These are phyloP conservation scores for Geococcyx californianus DNA, from an alignment of 2,113 vertebrate species.

Conservation along the genomic window DNA sequence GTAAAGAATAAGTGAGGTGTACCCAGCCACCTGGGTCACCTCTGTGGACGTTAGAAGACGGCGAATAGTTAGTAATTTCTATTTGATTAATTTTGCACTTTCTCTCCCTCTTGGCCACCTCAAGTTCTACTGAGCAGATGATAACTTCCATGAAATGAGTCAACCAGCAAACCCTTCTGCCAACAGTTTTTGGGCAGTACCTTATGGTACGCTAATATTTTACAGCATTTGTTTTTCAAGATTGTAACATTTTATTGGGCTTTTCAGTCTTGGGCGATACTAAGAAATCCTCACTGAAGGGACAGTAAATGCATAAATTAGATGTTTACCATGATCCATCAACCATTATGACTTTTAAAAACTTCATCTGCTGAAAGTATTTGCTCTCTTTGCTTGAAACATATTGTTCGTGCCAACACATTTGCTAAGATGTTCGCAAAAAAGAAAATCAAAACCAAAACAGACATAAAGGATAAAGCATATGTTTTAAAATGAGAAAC, in stretches of 20 bases:
- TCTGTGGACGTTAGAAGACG: not conserved
- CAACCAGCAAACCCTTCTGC: not conserved
- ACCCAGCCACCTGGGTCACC: not conserved
- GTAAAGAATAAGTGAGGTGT: not conserved
- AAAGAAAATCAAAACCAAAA: not conserved
- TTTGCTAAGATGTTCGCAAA: not conserved
- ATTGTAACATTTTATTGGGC: not conserved
- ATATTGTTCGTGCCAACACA: not conserved
- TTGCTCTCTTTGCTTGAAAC: conserved; percentile 18
- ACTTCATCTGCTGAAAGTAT: not conserved
- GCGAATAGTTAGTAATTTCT: not conserved
- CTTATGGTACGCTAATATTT: not conserved
- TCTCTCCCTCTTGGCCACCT: not conserved
- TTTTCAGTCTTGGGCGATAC: not conserved
- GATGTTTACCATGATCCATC: not conserved
- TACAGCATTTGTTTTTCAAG: not conserved
- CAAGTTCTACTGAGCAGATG: not conserved
- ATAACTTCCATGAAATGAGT: not conserved
- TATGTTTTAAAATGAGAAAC: conserved; percentile 4
- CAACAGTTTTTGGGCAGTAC: not conserved
- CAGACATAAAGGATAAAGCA: conserved; percentile 2
- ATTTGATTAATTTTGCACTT: not conserved
- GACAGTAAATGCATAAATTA: not conserved
- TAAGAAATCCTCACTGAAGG: not conserved
- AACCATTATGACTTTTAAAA: not conserved